phyloP scores from a whole-genome alignment of 2,113 vertebrate genomes.

The Catagonus wagneri region DNA sequence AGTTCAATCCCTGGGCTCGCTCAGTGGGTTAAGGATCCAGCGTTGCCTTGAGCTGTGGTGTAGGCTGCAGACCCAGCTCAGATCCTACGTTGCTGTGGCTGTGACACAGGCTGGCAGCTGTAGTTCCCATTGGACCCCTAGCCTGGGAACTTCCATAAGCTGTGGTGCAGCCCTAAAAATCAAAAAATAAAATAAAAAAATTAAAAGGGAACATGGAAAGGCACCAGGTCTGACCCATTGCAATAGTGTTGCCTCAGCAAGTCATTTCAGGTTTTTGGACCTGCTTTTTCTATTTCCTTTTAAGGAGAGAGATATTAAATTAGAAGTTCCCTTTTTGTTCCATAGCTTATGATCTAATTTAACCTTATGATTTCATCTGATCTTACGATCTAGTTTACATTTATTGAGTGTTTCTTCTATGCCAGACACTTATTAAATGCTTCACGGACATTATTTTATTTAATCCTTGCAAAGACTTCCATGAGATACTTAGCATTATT shows the following conservation, averaged over 20 bases:
- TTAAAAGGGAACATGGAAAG: neutral
- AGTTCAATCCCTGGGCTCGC: too few species aligned
- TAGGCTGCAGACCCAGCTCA: too few species aligned
- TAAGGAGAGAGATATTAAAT: neutral
- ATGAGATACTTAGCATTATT: neutral
- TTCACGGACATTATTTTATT: neutral
- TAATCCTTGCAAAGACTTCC: neutral
- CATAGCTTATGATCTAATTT: neutral
- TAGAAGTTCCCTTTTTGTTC: neutral
- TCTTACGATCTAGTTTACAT: neutral
- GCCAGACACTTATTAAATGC: neutral
- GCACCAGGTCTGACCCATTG: fast-evolving
- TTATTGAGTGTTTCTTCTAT: conserved; percentile 40
- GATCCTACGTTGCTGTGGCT: too few species aligned
- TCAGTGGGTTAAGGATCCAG: too few species aligned
- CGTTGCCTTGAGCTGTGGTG: too few species aligned
- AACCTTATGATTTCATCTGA: neutral
- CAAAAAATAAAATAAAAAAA: too few species aligned
- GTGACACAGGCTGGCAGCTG: too few species aligned
- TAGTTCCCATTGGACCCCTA: too few species aligned
- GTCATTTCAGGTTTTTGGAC: neutral
- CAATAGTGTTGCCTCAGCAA: fast-evolving
- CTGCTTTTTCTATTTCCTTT: neutral
- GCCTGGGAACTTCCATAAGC: too few species aligned
- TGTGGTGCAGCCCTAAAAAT: too few species aligned